Percentiles rank a stretch among this genome's conserved stretches.
phyloP scores from a whole-genome alignment of 2,113 vertebrate genomes.

The Salvelinus namaycush region DNA sequence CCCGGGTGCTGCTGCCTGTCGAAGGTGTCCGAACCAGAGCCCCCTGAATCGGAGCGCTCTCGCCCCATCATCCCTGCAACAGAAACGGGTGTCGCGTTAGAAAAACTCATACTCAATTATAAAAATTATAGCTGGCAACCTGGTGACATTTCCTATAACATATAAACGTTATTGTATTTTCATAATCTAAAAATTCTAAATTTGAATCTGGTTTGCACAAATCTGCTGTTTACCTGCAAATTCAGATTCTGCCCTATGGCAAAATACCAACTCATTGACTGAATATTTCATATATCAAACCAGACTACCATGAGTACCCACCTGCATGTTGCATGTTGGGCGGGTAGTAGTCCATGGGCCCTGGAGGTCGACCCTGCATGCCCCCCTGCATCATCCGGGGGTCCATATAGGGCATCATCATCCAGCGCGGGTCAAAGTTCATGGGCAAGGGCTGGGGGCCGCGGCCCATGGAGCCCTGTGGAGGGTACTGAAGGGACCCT shows the following conservation, averaged over 20 bases:
- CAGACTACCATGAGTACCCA: slow-evolving; percentile 51
- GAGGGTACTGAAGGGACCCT: slow-evolving; percentile 78
- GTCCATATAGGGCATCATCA: slow-evolving; percentile 94
- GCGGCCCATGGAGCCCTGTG: slow-evolving; percentile 74
- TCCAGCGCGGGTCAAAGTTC: slow-evolving; percentile 94
- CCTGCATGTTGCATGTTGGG: slow-evolving; percentile 87
- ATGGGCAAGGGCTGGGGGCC: slow-evolving; percentile 82
- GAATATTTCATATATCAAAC: background rate
- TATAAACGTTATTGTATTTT: too few relatives aligned
- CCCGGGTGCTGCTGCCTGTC: slow-evolving; percentile 82
- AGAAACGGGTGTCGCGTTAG: too few relatives aligned
- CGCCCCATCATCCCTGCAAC: slow-evolving; percentile 81
- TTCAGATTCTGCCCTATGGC: too few relatives aligned
- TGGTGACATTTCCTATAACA: too few relatives aligned
- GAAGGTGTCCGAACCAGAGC: slow-evolving; percentile 87
- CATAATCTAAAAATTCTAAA: too few relatives aligned
- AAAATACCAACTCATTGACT: too few relatives aligned
- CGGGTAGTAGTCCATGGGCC: slow-evolving; percentile 85
- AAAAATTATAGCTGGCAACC: too few relatives aligned
- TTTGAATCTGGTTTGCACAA: too few relatives aligned
- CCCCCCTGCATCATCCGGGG: slow-evolving; percentile 89
- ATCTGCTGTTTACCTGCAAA: too few relatives aligned
- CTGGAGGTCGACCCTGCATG: slow-evolving; percentile 85
- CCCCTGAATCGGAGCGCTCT: slow-evolving; percentile 90
- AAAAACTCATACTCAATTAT: too few relatives aligned